A percentile compares a stretch with the other conserved stretches of the same genome.
Conservation (phyloP, 2,113 vertebrate genomes). For the Grammomys dolichurus region DNA sequence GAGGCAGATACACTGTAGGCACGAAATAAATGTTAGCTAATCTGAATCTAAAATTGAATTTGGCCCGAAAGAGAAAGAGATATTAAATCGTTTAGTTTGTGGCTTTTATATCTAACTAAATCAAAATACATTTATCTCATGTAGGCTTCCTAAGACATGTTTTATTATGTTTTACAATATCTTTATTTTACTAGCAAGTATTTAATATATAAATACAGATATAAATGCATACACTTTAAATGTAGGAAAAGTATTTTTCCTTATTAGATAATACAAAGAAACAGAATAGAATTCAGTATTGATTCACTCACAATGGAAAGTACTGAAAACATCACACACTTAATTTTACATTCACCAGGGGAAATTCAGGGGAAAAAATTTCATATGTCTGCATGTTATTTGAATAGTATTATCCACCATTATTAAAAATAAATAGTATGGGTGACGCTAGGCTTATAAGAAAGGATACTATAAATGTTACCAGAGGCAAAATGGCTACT, state of each 20-base stretch:
- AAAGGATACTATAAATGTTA: neutral
- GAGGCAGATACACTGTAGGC: neutral
- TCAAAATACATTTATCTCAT: slow-evolving; percentile 54
- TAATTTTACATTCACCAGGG: slow-evolving; percentile 49
- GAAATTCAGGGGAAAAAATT: slow-evolving; percentile 37
- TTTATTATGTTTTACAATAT: slow-evolving; percentile 59
- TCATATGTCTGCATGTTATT: slow-evolving; percentile 25
- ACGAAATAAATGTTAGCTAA: slow-evolving; percentile 1
- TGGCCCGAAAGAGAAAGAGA: slow-evolving; percentile 33
- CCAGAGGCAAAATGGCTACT: neutral
- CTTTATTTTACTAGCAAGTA: slow-evolving; percentile 67
- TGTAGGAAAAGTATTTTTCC: neutral
- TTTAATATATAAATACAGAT: slow-evolving; percentile 15
- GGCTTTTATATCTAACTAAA: slow-evolving; percentile 65
- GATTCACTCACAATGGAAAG: slow-evolving; percentile 48
- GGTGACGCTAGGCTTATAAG: neutral
- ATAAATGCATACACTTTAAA: neutral
- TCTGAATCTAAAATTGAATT: slow-evolving; percentile 59
- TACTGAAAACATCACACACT: slow-evolving; percentile 1
- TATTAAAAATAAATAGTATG: slow-evolving; percentile 3
- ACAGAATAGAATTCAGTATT: slow-evolving; percentile 48
- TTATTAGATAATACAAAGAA: slow-evolving; percentile 39
- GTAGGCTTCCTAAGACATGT: slow-evolving; percentile 61
- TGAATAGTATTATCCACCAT: slow-evolving; percentile 35
- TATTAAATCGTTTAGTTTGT: slow-evolving; percentile 20